These are phyloP conservation scores for Esperia sulphurella DNA, from an alignment of 2,888 invertebrate genomes.

Conservation along the genomic window DNA sequence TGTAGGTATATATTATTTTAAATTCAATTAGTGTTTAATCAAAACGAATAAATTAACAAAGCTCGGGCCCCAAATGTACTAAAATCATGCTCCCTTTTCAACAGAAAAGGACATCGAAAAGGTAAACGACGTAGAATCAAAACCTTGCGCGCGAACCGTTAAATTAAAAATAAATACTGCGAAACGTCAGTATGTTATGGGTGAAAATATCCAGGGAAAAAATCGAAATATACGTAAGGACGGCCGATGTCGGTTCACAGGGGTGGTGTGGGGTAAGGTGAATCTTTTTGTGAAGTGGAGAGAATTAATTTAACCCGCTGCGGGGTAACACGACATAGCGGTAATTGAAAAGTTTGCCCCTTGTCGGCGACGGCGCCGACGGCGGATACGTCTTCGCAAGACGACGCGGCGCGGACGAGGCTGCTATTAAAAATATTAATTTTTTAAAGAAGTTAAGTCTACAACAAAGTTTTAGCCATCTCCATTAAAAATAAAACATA, in stretches of 20 bases:
- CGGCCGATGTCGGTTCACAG: slow-evolving; percentile 59
- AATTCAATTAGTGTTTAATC: neutral
- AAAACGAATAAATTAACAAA: slow-evolving; percentile 22
- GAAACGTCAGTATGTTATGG: slow-evolving; percentile 77
- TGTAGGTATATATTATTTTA: too few species aligned
- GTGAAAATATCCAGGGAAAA: slow-evolving; percentile 57
- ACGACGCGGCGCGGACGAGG: slow-evolving; percentile 44
- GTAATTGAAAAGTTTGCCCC: slow-evolving; percentile 80
- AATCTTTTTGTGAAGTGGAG: slow-evolving; percentile 79
- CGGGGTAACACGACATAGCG: slow-evolving; percentile 77
- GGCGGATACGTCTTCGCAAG: slow-evolving; percentile 27
- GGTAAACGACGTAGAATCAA: slow-evolving; percentile 61
- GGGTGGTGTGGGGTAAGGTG: slow-evolving; percentile 61
- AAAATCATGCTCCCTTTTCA: slow-evolving; percentile 49
- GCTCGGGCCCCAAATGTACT: slow-evolving; percentile 41
- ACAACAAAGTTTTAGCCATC: neutral
- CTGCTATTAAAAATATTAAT: neutral
- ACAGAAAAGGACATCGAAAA: slow-evolving; percentile 62
- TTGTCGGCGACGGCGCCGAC: slow-evolving; percentile 61
- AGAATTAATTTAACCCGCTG: slow-evolving; percentile 80
- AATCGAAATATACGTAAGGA: slow-evolving; percentile 38
- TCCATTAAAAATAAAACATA: too few species aligned
- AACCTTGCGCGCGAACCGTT: slow-evolving; percentile 68
- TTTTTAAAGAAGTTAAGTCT: neutral
- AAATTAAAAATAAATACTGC: slow-evolving; percentile 79